These are phyloP conservation scores for Scopus umbretta DNA, from an alignment of 2,113 vertebrate genomes.

Conservation along the genomic window DNA sequence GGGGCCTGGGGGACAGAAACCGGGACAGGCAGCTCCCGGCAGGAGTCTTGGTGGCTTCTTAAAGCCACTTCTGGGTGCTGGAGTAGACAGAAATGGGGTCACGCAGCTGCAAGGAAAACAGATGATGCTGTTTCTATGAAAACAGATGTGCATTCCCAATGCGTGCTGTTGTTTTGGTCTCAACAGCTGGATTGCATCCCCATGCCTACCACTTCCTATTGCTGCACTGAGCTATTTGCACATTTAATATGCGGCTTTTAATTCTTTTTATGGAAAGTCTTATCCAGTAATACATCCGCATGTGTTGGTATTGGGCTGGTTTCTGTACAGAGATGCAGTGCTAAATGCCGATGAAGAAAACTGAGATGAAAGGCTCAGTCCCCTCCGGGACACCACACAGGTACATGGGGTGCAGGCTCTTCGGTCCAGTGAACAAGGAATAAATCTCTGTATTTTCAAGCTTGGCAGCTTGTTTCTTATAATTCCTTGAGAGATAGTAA, in stretches of 20 bases:
- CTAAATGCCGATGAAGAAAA: not conserved
- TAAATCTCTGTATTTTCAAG: not conserved
- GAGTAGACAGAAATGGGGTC: not conserved
- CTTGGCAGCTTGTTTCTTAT: not conserved
- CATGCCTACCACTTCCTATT: not conserved
- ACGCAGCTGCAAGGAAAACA: not conserved
- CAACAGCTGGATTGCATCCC: not conserved
- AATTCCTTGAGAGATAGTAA: constrained; percentile 16
- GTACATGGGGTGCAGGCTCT: not conserved
- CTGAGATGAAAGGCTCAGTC: not conserved
- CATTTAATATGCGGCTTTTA: not conserved
- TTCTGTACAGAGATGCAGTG: not conserved
- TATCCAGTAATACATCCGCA: not conserved
- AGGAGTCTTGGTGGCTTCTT: not conserved
- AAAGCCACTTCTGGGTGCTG: not conserved
- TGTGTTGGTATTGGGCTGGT: not conserved
- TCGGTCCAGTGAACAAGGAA: not conserved
- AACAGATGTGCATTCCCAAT: not conserved
- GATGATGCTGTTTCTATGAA: not conserved
- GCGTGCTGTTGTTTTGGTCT: not conserved
- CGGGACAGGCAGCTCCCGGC: not conserved
- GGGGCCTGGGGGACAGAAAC: not conserved
- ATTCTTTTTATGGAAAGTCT: not conserved
- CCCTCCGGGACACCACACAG: not conserved
- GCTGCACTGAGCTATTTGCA: not conserved